Base-by-base conservation (phyloP, 1,140 invertebrate species). In the Drosophila subpulchrella region DNA sequence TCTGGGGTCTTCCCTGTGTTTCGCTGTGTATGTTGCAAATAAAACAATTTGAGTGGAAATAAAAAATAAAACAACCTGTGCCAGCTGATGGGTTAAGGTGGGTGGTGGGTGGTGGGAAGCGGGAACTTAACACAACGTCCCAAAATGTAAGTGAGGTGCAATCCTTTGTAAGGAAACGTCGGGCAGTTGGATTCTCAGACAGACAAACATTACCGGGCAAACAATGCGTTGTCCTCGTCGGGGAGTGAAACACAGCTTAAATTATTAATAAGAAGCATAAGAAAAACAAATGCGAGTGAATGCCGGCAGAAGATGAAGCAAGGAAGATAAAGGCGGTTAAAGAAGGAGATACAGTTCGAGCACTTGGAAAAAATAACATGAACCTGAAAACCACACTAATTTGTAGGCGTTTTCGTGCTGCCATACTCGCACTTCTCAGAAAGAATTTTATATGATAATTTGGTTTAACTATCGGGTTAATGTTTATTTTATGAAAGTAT, bases 11-110 rank as follows among this genome's bases (percentile, higher is more conserved):
- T 53, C 34, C 39, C 30, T 39, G 59, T 57, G 36, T 24, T 15
- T 44, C 15, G 36, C 32, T 42, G 36, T 73, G 51, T 85, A 46
- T 57, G 57, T 62, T 63, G 70, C 85, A 81, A 90, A 89, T 89
- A 89, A 89, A 88, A 88, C 84, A 88, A 89, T 88, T 88, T 88
- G 80, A 88, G 84, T 88, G 84, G 81, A 89, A 88, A 89, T 88
- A 88, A 84, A 88, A 84, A 89, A 80, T 76, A 90, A 90, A 86
- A 75, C 71, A 90, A 77, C 70, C 47, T 50, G 46, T 38, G 13
- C 44, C 55, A 48, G 24, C 27, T 66, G 56, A 61, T 65, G 59
- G 61, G 44, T 65, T 65, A 65, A 46, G 20, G 15, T 51, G 54
- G 15, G 48, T 39, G 24, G 48, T 60, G 55, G 17, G 51, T 36